Conservation (phyloP, 2,113 vertebrate species). For the Atractosteus spatula region DNA sequence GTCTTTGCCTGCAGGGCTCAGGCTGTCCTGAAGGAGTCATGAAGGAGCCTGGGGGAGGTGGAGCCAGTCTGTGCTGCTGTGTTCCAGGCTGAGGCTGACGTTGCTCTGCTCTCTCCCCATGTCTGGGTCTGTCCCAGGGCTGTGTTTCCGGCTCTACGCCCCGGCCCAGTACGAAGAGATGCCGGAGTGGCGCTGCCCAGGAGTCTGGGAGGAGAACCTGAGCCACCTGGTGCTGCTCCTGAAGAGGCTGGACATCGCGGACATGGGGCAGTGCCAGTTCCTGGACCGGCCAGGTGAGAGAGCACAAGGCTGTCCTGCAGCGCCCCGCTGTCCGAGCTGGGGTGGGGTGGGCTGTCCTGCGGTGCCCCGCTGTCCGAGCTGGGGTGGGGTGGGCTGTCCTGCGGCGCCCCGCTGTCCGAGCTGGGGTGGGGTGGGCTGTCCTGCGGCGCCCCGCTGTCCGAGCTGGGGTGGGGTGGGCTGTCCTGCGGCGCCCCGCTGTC, state of each 20-base stretch:
- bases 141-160: conserved; percentile 83
- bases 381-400: no score
- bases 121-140: conserved; percentile 56
- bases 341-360: no score
- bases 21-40: no score
- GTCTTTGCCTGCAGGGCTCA: no score
- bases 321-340: no score
- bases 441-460: no score
- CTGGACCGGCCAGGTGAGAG: conserved; percentile 75
- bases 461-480: no score
- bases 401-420: no score
- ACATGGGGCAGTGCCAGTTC: conserved; percentile 82
- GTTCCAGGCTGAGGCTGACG: conserved; percentile 10
- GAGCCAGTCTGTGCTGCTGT: conserved; percentile 5
- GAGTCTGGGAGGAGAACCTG: conserved; percentile 83
- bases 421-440: no score
- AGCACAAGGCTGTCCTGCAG: no score
- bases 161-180: conserved; percentile 73
- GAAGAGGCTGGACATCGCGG: conserved; percentile 79
- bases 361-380: no score
- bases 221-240: conserved; percentile 77
- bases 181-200: conserved; percentile 56
- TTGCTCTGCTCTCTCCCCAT: not conserved
- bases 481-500: no score
- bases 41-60: not conserved